phyloP scores from a whole-genome alignment of 2,113 vertebrate species.

The Columbina picui region DNA sequence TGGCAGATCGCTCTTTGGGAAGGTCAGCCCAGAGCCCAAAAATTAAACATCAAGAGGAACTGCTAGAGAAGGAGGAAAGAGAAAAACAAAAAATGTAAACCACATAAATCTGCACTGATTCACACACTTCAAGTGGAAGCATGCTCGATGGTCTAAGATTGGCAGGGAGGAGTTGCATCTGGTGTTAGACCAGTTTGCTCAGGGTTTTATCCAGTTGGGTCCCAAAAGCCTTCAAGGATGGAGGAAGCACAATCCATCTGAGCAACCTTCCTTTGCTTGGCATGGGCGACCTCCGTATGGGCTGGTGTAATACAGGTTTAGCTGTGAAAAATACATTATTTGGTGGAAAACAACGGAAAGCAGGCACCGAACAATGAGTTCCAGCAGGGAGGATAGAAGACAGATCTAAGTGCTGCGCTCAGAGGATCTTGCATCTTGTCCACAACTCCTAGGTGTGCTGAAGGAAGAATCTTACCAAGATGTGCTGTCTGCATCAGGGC shows the following conservation, averaged over 20 bases:
- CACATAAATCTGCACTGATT: not conserved
- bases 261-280: not conserved
- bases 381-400: not conserved
- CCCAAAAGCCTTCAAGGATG: not conserved
- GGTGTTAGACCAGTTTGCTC: too few species aligned
- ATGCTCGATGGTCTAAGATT: too few species aligned
- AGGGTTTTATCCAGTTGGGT: not conserved
- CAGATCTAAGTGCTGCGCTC: not conserved
- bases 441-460: rapidly evolving
- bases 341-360: not conserved
- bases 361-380: not conserved
- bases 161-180: not conserved
- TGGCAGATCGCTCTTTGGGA: not conserved
- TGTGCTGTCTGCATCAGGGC: rapidly evolving
- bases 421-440: not conserved
- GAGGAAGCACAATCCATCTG: not conserved
- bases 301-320: rapidly evolving
- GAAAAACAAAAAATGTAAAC: not conserved
- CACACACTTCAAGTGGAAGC: not conserved
- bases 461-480: rapidly evolving
- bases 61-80: not conserved
- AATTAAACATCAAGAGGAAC: not conserved
- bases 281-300: too few species aligned
- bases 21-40: not conserved
- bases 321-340: not conserved